Evolutionary conservation across 2,888 invertebrate species (phyloP), one percentile per base, ranked within the genome.

Genomic region (Himalopsyche tibetana): DNA sequence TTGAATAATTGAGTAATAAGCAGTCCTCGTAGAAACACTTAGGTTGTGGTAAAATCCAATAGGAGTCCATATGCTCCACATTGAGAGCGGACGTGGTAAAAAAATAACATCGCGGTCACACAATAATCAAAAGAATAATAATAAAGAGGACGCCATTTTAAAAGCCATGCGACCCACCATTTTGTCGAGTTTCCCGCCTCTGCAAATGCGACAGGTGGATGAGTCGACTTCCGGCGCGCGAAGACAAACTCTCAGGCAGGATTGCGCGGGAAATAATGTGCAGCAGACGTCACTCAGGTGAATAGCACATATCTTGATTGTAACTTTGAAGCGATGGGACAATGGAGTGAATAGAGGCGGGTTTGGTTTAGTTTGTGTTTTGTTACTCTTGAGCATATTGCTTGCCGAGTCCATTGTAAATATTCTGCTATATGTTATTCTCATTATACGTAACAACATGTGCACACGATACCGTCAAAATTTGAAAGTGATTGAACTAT

Each of bases 261-360:
- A 63, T 63, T 63, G 63, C 63, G 63, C 63, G 63, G 63, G 63
- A 63, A 63, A 63, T 63, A 63, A 63, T 63, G 63, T 63, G 63
- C 63, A 63, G 19, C 11, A 28, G 11, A 63, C 63, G 63, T 63
- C 63, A 63, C 63, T 63, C 63, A 63, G 63, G 63, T 63, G 63
- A 63, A 28, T 63, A 63, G 63, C 63, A 19, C 63, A 2, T 63
- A 63, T 63, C 63, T 63, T 19, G 63, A 63, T 63, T 19, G 63
- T n/a, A 63, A 63, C 63, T 63, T 63, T 63, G 19, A 28, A 63
- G 63, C 63, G n/a, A 63, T 63, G 63, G n/a, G 63, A 63, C 63
- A 63, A 63, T 63, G 19, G 19, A 28, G 19, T 63, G 63, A 63
- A 63, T 19, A 15, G 63, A 63, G 19, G 28, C 63, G 63, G 63